These are phyloP conservation scores for Pyrgus malvae DNA, from an alignment of 2,888 invertebrate genomes.

Conservation along the genomic window DNA sequence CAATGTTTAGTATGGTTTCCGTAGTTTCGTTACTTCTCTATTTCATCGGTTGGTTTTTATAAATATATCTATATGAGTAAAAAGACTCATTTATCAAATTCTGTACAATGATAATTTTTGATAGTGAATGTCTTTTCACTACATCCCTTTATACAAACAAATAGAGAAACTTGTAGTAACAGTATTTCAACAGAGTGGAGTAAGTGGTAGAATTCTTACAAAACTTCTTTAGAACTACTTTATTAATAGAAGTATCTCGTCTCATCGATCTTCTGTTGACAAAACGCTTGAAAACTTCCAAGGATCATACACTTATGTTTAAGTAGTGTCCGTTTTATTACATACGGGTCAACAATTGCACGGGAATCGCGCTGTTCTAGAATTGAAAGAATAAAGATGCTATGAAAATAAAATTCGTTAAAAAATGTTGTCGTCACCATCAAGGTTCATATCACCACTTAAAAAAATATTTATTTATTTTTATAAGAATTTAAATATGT, in stretches of 20 bases:
- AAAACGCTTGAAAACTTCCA: constrained; percentile 9
- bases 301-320: constrained; percentile 14
- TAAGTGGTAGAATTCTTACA: no score
- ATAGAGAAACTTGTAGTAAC: neutral
- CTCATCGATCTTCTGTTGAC: constrained; percentile 16
- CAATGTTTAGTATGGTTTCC: no score
- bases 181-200: neutral
- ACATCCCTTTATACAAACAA: neutral
- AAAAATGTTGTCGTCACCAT: no score
- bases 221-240: constrained; percentile 10
- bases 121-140: neutral
- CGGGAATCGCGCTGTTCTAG: neutral
- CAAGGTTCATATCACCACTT: no score
- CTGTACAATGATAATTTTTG: no score
- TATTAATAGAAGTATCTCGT: constrained; percentile 12
- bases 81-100: no score
- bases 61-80: neutral
- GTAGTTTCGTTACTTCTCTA: no score
- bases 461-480: no score
- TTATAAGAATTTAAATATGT: no score
- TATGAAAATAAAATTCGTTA: no score
- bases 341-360: neutral
- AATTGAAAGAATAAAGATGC: no score
- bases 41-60: neutral
- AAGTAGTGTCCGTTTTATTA: constrained; percentile 2